Percentiles rank a stretch among this genome's conserved stretches.
Evolutionary conservation across 2,113 vertebrate genomes (phyloP).

Genomic region (Synchiropus splendidus): DNA sequence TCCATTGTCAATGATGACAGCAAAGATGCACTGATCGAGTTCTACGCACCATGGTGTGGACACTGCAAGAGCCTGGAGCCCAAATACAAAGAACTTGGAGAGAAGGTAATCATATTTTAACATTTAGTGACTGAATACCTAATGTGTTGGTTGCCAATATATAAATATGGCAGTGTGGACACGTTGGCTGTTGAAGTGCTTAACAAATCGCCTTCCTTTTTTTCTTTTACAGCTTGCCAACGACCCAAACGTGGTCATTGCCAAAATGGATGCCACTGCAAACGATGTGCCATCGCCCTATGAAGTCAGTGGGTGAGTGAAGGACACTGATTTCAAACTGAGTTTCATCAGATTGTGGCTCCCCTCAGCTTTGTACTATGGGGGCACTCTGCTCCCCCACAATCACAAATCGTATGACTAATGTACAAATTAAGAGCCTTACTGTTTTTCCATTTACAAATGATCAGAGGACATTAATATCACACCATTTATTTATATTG

Average conservation of each 20-base stretch:
- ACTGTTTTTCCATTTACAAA: background rate
- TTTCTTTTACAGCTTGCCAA: slow-evolving; percentile 67
- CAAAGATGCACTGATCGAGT: slow-evolving; percentile 96
- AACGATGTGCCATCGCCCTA: slow-evolving; percentile 94
- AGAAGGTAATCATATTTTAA: slow-evolving; percentile 74
- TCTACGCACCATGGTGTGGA: slow-evolving; percentile 96
- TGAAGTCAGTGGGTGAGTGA: slow-evolving; percentile 90
- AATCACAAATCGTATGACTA: background rate
- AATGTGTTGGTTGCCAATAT: background rate
- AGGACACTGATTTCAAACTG: background rate
- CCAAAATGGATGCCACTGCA: slow-evolving; percentile 98
- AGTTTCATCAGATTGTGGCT: background rate
- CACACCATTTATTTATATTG: no score
- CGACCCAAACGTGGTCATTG: slow-evolving; percentile 86
- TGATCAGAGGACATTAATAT: no score
- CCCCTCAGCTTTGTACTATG: background rate
- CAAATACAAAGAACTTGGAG: slow-evolving; percentile 90
- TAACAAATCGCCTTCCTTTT: background rate
- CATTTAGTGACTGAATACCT: background rate
- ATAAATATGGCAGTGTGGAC: no score
- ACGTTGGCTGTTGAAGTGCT: background rate
- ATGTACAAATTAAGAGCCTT: background rate
- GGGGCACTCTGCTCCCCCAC: background rate
- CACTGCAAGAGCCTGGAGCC: slow-evolving; percentile 98
- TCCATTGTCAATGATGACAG: slow-evolving; percentile 86